Percentiles rank a stretch among this genome's conserved stretches.
Conservation (phyloP, 2,888 invertebrate genomes). For the Erebia palarica region DNA sequence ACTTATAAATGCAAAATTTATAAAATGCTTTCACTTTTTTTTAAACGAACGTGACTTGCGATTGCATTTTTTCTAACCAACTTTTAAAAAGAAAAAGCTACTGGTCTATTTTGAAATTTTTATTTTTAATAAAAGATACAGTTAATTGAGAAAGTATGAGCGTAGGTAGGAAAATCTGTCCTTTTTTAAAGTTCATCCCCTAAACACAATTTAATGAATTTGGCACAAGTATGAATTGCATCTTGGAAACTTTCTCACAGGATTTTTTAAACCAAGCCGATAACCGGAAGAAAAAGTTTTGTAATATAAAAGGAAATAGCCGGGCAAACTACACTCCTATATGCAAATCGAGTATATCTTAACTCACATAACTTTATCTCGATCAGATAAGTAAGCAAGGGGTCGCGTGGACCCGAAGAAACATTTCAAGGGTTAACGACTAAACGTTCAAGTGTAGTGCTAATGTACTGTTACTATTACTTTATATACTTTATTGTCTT, state of each 20-base stretch:
- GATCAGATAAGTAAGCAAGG: constrained; percentile 56
- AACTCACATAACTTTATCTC: constrained; percentile 45
- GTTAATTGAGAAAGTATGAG: background rate
- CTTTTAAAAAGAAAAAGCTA: background rate
- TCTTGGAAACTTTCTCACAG: background rate
- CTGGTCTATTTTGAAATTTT: background rate
- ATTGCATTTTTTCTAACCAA: constrained; percentile 11
- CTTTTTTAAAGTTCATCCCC: too few species aligned
- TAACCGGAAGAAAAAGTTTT: too few species aligned
- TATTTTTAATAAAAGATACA: background rate
- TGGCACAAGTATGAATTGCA: background rate
- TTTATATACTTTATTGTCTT: background rate
- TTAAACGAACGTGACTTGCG: constrained; percentile 14
- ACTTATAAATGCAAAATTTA: constrained; percentile 38
- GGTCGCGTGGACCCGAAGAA: constrained; percentile 57
- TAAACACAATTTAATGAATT: too few species aligned
- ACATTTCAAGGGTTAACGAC: constrained; percentile 49
- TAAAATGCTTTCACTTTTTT: constrained; percentile 31
- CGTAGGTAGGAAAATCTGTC: too few species aligned
- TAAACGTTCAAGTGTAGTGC: constrained; percentile 55
- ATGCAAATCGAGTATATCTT: constrained; percentile 1
- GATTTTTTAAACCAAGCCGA: background rate
- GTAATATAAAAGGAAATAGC: background rate
- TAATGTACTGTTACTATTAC: constrained; percentile 60
- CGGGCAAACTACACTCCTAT: background rate